Base-by-base conservation (phyloP, 2,113 vertebrate species). In the Halichoerus grypus region DNA sequence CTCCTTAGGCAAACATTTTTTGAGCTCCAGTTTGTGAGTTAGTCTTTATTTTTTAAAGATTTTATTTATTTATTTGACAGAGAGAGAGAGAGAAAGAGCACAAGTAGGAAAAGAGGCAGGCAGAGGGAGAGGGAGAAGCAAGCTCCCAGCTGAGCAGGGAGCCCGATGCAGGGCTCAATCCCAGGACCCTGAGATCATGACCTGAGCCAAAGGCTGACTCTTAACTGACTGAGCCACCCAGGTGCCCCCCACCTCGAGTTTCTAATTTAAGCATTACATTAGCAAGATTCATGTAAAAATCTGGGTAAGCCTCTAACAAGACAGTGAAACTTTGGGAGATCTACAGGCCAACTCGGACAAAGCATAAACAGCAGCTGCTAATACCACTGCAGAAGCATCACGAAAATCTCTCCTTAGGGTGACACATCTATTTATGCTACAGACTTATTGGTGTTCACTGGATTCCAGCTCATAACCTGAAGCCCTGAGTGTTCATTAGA, bases 391-490 rank as follows among this genome's bases (percentile, higher is more conserved):
- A 53, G 84, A 63, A 19, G 4, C 6, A 39, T 46, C 31, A 83
- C 10, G 36, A 83, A 49, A 46, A n/a, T 81, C 46, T 83, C 65
- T 69, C 18, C 39, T 87, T 69, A 57, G 39, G 81, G 51, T 93
- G 59, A 86, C 81, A 33, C 7, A 31, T 74, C 63, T 90, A 81
- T 89, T 96, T 96, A 82, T 92, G 63, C 84, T 95, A 1, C 80
- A 21, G 2, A 5, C 24, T 97, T 92, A 88, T 71, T 93, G 85
- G 55, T 91, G 26, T 83, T 95, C 7, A 67, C 85, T 93, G 72
- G 88, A 79, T 94, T 94, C 36, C 16, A 95, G 72, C 39, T 92
- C 71, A 53, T 67, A 96, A 91, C 21, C 87, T 71, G 85, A 93
- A 91, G 61, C 59, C 39, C 33, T 10, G 18, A 79, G n/a, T 88